These are phyloP conservation scores for Gallinago nigripennis DNA, from an alignment of 2,797 vertebrate genomes.

Conservation along the genomic window DNA sequence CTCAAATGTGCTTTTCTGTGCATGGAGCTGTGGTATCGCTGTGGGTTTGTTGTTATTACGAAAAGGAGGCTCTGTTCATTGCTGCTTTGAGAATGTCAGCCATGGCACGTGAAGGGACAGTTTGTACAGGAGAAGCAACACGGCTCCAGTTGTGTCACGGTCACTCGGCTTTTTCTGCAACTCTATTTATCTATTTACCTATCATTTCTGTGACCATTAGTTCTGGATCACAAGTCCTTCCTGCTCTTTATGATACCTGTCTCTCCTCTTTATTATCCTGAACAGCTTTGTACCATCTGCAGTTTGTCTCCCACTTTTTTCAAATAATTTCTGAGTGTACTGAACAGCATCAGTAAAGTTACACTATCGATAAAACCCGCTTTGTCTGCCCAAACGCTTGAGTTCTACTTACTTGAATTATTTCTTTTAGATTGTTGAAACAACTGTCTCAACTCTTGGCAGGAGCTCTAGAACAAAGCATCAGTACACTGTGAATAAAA, in stretches of 20 bases:
- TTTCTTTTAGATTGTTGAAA: conserved; percentile 33
- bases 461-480: conserved; percentile 44
- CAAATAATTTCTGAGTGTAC: background rate
- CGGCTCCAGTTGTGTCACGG: background rate
- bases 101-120: rapidly evolving
- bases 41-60: background rate
- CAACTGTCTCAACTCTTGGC: conserved; percentile 32
- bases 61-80: background rate
- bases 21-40: background rate
- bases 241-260: background rate
- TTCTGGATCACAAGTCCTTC: background rate
- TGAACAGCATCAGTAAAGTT: background rate
- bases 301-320: background rate
- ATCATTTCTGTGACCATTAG: background rate
- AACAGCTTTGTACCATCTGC: background rate
- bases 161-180: background rate
- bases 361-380: background rate
- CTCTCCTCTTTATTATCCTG: background rate
- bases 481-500: conserved; percentile 33
- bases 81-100: background rate
- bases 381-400: background rate
- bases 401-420: conserved; percentile 34
- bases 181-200: background rate
- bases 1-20: background rate
- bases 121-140: background rate